A percentile compares a stretch with the other conserved stretches of the same genome.
phyloP scores from a whole-genome alignment of 2,888 invertebrate species.

The Catocala sponsa region DNA sequence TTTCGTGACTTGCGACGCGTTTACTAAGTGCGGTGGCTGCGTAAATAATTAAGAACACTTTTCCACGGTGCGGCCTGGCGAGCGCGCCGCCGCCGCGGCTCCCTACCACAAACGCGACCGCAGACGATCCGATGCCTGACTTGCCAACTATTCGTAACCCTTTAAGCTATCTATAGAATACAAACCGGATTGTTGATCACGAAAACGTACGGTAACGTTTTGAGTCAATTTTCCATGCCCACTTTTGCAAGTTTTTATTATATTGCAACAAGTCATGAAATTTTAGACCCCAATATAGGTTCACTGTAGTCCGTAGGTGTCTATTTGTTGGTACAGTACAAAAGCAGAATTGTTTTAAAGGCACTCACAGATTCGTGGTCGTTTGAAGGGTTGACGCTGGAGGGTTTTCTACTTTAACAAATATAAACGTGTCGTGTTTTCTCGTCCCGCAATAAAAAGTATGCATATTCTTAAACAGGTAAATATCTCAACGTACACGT shows the following conservation, averaged over 20 bases:
- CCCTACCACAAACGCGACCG: conserved; percentile 25
- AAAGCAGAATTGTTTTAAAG: conserved; percentile 11
- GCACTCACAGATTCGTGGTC: conserved; percentile 22
- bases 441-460: conserved; percentile 55
- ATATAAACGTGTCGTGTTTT: conserved; percentile 47
- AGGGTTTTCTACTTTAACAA: conserved; percentile 38
- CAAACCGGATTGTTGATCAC: too few species aligned
- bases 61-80: conserved; percentile 55
- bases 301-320: not conserved
- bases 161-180: not conserved
- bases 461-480: conserved; percentile 64
- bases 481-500: conserved; percentile 66
- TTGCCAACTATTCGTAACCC: conserved; percentile 8
- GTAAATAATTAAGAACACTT: conserved; percentile 84
- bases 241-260: too few species aligned
- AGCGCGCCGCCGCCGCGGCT: conserved; percentile 30
- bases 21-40: conserved; percentile 66
- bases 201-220: too few species aligned
- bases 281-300: too few species aligned
- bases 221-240: too few species aligned
- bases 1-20: conserved; percentile 59
- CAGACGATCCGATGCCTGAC: conserved; percentile 24
- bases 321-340: not conserved
- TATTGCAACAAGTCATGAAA: too few species aligned
- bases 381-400: conserved; percentile 29